Conservation (phyloP, 2,797 vertebrate genomes). For the Serranus cabrilla region DNA sequence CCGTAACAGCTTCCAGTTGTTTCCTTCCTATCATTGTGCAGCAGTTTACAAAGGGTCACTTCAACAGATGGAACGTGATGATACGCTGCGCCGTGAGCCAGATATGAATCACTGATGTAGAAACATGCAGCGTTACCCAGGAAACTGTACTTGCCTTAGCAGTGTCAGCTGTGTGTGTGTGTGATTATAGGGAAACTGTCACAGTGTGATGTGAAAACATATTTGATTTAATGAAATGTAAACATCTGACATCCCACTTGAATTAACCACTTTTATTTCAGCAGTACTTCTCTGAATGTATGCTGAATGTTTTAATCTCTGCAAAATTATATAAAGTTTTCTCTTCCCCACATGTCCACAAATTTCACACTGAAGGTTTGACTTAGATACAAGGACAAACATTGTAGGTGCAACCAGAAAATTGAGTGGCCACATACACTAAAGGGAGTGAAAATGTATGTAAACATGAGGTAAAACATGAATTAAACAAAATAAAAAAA, state of each 20-base stretch:
- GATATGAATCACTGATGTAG: conserved; percentile 47
- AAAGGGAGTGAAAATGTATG: not conserved
- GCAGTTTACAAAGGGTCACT: conserved; percentile 28
- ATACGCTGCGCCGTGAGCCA: conserved; percentile 21
- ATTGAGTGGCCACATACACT: not conserved
- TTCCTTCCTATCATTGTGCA: not conserved
- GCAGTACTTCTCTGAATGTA: too few species aligned
- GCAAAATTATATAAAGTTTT: too few species aligned
- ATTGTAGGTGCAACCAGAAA: too few species aligned
- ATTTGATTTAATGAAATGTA: not conserved
- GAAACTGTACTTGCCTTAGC: conserved; percentile 36
- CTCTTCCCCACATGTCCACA: too few species aligned
- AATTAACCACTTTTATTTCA: too few species aligned
- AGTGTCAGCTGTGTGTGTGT: conserved; percentile 1
- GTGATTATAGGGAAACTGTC: conserved; percentile 4
- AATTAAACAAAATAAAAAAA: not conserved
- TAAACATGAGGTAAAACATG: not conserved
- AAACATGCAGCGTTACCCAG: conserved; percentile 41
- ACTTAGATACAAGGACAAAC: too few species aligned
- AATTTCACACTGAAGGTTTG: too few species aligned
- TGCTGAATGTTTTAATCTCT: too few species aligned
- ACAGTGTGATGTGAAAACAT: conserved; percentile 15
- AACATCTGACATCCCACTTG: too few species aligned
- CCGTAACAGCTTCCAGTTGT: conserved; percentile 31
- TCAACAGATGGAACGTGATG: conserved; percentile 33